These are phyloP conservation scores for Falco punctatus DNA, from an alignment of 2,113 vertebrate species.

Conservation along the genomic window DNA sequence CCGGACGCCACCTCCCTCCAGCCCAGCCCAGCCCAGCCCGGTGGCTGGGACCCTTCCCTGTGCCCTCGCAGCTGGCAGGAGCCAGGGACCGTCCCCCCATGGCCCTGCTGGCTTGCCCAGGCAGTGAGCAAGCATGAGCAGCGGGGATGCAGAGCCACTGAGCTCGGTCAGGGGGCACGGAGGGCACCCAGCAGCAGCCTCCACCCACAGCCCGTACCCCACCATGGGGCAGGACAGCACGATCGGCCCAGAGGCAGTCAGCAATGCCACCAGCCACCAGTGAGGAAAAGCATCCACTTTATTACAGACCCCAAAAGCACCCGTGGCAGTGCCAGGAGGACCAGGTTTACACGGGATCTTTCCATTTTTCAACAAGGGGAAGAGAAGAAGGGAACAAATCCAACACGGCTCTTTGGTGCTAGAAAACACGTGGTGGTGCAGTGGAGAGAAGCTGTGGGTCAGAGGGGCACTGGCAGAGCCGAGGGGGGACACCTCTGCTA, in stretches of 20 bases:
- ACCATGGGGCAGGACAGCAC: rapidly evolving
- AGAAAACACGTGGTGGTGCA: neutral
- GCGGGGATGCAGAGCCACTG: neutral
- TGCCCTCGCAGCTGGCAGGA: neutral
- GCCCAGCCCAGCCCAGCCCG: neutral
- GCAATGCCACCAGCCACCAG: neutral
- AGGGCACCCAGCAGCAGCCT: neutral
- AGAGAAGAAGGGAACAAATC: slow-evolving; percentile 23
- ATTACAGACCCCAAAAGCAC: slow-evolving; percentile 69
- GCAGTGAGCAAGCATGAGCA: neutral
- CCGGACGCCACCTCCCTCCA: neutral
- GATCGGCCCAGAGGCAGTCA: neutral
- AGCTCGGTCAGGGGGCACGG: rapidly evolving
- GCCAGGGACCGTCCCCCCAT: rapidly evolving
- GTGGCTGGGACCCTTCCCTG: neutral
- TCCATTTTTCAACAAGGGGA: slow-evolving; percentile 34
- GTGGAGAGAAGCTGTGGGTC: slow-evolving; percentile 6
- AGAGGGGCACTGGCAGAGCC: neutral
- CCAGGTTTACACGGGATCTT: slow-evolving; percentile 18
- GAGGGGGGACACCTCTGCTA: neutral
- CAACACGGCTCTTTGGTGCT: slow-evolving; percentile 49
- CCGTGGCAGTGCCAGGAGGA: slow-evolving; percentile 35
- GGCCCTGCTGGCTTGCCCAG: rapidly evolving
- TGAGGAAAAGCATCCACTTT: slow-evolving; percentile 70
- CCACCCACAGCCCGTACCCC: neutral